A percentile compares a stretch with the other conserved stretches of the same genome.
These are phyloP conservation scores for Lutraria lutraria DNA, from an alignment of 2,888 invertebrate species.

Conservation along the genomic window DNA sequence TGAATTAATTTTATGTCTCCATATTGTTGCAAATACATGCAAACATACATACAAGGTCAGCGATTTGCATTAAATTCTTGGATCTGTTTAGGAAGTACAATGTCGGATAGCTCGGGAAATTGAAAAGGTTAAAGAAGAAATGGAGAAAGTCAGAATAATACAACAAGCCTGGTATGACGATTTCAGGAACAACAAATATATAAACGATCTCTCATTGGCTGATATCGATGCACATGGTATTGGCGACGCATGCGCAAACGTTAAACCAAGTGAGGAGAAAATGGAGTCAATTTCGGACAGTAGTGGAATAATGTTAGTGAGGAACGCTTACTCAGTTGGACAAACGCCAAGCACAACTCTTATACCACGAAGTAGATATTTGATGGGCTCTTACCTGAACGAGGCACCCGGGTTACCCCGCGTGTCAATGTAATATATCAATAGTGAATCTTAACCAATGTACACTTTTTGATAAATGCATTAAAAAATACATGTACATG, in stretches of 20 bases:
- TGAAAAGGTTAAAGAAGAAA: constrained; percentile 45
- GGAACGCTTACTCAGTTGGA: background rate
- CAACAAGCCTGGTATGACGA: constrained; percentile 45
- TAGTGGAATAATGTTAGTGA: background rate
- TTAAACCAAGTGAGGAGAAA: background rate
- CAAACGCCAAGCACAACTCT: background rate
- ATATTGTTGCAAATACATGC: too few relatives aligned
- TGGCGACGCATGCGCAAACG: constrained; percentile 27
- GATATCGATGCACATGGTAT: constrained; percentile 19
- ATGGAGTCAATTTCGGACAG: background rate
- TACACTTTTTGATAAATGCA: too few relatives aligned
- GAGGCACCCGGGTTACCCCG: background rate
- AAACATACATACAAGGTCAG: too few relatives aligned
- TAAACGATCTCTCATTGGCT: constrained; percentile 35
- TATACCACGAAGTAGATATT: constrained; percentile 7
- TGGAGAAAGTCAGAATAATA: constrained; percentile 36
- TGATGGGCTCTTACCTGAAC: background rate
- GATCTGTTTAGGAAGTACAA: constrained; percentile 33
- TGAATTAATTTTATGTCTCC: too few relatives aligned
- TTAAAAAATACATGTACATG: too few relatives aligned
- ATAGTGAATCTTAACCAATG: too few relatives aligned
- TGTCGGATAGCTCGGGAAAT: constrained; percentile 36
- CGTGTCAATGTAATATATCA: background rate
- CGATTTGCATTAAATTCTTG: background rate
- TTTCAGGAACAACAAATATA: constrained; percentile 42